Evolutionary conservation across 2,888 invertebrate genomes (phyloP).

Genomic region (Acrobasis repandana): DNA sequence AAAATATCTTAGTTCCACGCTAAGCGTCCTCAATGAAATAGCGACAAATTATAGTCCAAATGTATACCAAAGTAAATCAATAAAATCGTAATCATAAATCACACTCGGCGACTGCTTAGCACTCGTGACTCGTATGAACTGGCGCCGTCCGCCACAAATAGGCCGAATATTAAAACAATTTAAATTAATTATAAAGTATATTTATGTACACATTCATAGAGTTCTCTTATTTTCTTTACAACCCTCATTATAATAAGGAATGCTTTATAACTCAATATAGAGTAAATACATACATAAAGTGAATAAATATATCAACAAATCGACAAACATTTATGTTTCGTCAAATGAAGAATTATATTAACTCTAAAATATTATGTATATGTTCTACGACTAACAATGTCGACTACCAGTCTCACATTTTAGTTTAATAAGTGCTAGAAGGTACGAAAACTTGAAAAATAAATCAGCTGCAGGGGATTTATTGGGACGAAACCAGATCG

Average conservation of each 20-base stretch:
- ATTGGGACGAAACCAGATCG: constrained; percentile 75
- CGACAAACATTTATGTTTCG: constrained; percentile 65
- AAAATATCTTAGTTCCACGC: constrained; percentile 40
- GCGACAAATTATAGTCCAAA: constrained; percentile 33
- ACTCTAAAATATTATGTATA: constrained; percentile 77
- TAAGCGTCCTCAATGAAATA: constrained; percentile 43
- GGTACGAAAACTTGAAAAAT: constrained; percentile 73
- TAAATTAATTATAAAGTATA: constrained; percentile 58
- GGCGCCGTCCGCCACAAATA: constrained; percentile 55
- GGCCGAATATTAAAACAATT: constrained; percentile 68
- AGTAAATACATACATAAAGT: constrained; percentile 60
- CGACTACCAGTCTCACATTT: constrained; percentile 83
- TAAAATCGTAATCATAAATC: constrained; percentile 9
- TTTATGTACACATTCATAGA: constrained; percentile 67
- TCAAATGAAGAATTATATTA: constrained; percentile 70
- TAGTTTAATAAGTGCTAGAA: constrained; percentile 80
- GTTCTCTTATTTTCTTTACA: constrained; percentile 64
- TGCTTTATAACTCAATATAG: constrained; percentile 64
- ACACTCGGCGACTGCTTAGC: constrained; percentile 23
- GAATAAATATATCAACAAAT: constrained; percentile 70
- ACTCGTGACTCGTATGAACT: constrained; percentile 28
- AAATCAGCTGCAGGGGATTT: constrained; percentile 69
- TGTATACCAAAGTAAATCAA: constrained; percentile 33
- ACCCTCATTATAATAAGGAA: constrained; percentile 70
- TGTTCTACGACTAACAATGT: constrained; percentile 80